These are phyloP conservation scores for Solenopsis fugax DNA, from an alignment of 1,140 invertebrate genomes.

Conservation along the genomic window DNA sequence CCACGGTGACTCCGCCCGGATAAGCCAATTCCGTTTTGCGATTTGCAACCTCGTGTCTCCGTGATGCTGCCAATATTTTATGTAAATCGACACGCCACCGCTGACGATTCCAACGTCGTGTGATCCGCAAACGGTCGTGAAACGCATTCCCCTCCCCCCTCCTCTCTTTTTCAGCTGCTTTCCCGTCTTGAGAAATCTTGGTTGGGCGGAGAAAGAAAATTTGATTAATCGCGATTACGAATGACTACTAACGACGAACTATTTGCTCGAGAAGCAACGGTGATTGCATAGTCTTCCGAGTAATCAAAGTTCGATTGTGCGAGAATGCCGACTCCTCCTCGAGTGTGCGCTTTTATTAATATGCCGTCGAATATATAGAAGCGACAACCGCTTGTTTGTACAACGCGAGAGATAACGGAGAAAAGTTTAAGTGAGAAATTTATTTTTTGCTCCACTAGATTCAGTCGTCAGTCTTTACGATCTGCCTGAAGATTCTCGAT, in stretches of 20 bases:
- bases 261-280: not conserved
- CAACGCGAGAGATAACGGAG: not conserved
- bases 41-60: not conserved
- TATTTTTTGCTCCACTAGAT: not conserved
- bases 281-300: not conserved
- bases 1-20: not conserved
- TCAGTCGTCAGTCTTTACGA: not conserved
- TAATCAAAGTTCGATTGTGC: not conserved
- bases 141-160: not conserved
- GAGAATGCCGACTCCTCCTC: not conserved
- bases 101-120: not conserved
- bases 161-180: not conserved
- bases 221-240: constrained; percentile 18
- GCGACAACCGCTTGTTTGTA: not conserved
- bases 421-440: not conserved
- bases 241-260: not conserved
- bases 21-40: constrained; percentile 10
- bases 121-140: not conserved
- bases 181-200: not conserved
- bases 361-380: not conserved
- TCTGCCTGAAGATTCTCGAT: not conserved
- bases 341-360: not conserved
- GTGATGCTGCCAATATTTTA: constrained; percentile 19
- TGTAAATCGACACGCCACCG: constrained; percentile 21
- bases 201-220: not conserved